Evolutionary conservation across 2,888 invertebrate genomes (phyloP).

Genomic region (Chamaedrilus cognettii): DNA sequence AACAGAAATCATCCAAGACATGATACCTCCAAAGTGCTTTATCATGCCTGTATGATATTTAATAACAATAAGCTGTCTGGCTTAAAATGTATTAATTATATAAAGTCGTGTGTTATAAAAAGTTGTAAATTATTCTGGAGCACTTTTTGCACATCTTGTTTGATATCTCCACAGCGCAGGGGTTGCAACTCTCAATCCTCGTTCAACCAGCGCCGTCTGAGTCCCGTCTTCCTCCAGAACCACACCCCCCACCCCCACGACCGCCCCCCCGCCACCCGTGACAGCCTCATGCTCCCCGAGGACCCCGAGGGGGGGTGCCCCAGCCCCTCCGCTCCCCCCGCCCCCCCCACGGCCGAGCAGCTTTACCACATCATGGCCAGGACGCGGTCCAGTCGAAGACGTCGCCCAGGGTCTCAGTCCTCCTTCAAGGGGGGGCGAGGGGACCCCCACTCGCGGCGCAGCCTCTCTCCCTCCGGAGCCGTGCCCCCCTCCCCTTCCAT

Average conservation of each 20-base stretch:
- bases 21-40: no score
- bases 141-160: no score
- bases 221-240: conserved; percentile 74
- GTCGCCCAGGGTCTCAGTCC: conserved; percentile 98
- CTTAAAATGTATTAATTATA: no score
- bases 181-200: conserved; percentile 93
- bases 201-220: conserved; percentile 82
- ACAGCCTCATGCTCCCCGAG: background rate
- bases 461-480: background rate
- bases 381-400: conserved; percentile 78
- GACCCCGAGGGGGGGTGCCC: conserved; percentile 6
- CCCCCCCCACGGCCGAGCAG: conserved; percentile 87
- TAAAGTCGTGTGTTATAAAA: no score
- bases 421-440: conserved; percentile 84
- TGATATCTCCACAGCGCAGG: background rate
- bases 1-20: no score
- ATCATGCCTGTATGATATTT: no score
- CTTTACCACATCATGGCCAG: conserved; percentile 64
- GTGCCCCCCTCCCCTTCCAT: background rate
- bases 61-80: no score
- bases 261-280: background rate
- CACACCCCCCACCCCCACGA: conserved; percentile 31
- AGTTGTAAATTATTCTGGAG: no score
- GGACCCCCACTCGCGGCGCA: background rate
- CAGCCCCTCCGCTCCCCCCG: background rate